Evolutionary conservation across 2,113 vertebrate genomes (phyloP).

Genomic region (Chrysochloris asiatica): DNA sequence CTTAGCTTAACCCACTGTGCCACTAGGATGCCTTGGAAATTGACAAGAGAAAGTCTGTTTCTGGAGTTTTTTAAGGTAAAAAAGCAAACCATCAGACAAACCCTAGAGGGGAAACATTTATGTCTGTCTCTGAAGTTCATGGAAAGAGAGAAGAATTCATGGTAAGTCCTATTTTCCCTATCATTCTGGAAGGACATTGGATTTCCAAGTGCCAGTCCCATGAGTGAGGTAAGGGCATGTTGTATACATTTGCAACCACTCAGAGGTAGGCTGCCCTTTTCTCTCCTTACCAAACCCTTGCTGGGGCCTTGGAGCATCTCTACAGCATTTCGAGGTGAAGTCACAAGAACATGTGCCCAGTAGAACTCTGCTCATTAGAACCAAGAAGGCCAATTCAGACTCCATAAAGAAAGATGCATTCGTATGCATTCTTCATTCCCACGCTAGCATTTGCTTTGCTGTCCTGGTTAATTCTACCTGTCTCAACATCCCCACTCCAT

Average conservation of each 20-base stretch:
- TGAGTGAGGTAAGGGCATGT: slow-evolving; percentile 27
- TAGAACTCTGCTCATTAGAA: slow-evolving; percentile 11
- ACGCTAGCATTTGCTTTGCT: slow-evolving; percentile 76
- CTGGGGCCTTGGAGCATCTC: background rate
- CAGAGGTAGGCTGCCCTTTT: background rate
- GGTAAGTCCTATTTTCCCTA: slow-evolving; percentile 22
- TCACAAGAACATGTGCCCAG: background rate
- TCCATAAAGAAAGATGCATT: background rate
- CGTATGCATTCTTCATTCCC: background rate
- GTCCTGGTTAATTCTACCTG: slow-evolving; percentile 67
- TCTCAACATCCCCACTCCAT: background rate
- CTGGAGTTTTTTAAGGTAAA: background rate
- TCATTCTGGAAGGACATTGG: slow-evolving; percentile 45
- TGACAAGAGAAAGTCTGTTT: background rate
- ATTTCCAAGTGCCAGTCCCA: slow-evolving; percentile 29
- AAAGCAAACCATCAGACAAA: background rate
- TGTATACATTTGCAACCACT: background rate
- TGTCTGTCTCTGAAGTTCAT: background rate
- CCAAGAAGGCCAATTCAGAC: background rate
- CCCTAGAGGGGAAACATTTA: background rate
- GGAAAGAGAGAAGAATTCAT: background rate
- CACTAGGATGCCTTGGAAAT: background rate
- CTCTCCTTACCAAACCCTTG: background rate
- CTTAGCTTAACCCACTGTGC: too few species aligned
- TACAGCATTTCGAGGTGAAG: background rate